phyloP scores from a whole-genome alignment of 2,888 invertebrate species.

The Pomacea canaliculata region DNA sequence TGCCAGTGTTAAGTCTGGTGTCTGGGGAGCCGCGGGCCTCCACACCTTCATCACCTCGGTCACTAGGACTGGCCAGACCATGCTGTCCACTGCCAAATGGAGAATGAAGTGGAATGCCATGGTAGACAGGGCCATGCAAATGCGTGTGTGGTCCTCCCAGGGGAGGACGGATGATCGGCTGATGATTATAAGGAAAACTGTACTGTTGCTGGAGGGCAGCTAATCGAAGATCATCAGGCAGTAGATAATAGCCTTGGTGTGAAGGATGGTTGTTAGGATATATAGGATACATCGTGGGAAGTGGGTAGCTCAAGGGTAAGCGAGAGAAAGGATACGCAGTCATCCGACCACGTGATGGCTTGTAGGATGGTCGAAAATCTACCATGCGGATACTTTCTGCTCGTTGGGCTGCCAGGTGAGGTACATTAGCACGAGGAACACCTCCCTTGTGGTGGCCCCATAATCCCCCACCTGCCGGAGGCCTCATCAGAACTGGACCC shows the following conservation, averaged over 20 bases:
- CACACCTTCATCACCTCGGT: slow-evolving; percentile 7
- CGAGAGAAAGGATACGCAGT: slow-evolving; percentile 33
- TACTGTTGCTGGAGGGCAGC: slow-evolving; percentile 5
- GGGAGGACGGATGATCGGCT: not conserved
- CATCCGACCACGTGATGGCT: slow-evolving; percentile 25
- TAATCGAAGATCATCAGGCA: slow-evolving; percentile 34
- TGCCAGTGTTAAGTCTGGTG: slow-evolving; percentile 17
- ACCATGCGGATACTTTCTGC: slow-evolving; percentile 17
- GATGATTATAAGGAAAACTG: not conserved
- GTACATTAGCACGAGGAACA: not conserved
- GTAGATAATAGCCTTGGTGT: slow-evolving; percentile 27
- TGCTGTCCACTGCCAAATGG: slow-evolving; percentile 3
- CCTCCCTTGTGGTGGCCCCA: slow-evolving; percentile 6
- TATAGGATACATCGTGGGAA: slow-evolving; percentile 27
- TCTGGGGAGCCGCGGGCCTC: slow-evolving; percentile 19
- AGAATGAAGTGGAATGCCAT: slow-evolving; percentile 10
- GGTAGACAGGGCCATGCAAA: slow-evolving; percentile 16
- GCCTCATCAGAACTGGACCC: slow-evolving; percentile 5
- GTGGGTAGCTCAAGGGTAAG: slow-evolving; percentile 26
- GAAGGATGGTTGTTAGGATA: slow-evolving; percentile 20
- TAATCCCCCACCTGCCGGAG: slow-evolving; percentile 1
- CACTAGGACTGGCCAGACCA: not conserved
- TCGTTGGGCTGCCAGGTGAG: slow-evolving; percentile 7
- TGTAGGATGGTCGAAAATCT: slow-evolving; percentile 9
- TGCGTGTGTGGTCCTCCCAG: slow-evolving; percentile 4